Evolutionary conservation across 1,140 invertebrate genomes (phyloP).

Genomic region (Macrosteles quadrilineatus): DNA sequence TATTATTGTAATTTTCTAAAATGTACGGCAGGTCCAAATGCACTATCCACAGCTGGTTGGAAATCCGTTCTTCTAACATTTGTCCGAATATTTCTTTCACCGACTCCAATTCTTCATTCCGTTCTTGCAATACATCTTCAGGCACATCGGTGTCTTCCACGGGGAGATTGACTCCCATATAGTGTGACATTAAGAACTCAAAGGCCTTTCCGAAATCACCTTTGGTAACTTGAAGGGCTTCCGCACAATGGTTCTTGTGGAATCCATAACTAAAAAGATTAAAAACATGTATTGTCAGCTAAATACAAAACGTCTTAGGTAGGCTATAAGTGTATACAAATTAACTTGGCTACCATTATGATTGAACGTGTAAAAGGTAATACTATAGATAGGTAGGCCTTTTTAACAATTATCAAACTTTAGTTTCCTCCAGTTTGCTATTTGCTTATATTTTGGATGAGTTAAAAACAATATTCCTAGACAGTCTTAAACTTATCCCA

Average conservation of each 20-base stretch:
- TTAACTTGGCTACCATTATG: background rate
- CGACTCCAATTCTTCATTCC: conserved; percentile 67
- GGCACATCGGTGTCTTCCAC: conserved; percentile 45
- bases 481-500: too few species aligned
- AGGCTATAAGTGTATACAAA: background rate
- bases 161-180: conserved; percentile 57
- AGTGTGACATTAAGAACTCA: conserved; percentile 67
- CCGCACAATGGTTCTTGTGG: conserved; percentile 67
- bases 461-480: too few species aligned
- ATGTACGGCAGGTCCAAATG: conserved; percentile 67
- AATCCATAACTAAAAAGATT: conserved; percentile 65
- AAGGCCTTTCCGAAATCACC: conserved; percentile 66
- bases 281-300: conserved; percentile 9
- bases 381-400: background rate
- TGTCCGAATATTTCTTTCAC: conserved; percentile 73
- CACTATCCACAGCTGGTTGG: conserved; percentile 65
- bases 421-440: background rate
- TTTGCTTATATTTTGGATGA: background rate
- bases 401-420: background rate
- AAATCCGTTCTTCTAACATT: conserved; percentile 59
- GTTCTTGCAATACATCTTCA: conserved; percentile 62
- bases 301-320: background rate
- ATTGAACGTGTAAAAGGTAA: background rate
- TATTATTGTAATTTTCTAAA: conserved; percentile 52
- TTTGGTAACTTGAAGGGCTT: conserved; percentile 64